Base-by-base conservation (phyloP, 2,888 invertebrate species). In the Lepidochitona cinerea region DNA sequence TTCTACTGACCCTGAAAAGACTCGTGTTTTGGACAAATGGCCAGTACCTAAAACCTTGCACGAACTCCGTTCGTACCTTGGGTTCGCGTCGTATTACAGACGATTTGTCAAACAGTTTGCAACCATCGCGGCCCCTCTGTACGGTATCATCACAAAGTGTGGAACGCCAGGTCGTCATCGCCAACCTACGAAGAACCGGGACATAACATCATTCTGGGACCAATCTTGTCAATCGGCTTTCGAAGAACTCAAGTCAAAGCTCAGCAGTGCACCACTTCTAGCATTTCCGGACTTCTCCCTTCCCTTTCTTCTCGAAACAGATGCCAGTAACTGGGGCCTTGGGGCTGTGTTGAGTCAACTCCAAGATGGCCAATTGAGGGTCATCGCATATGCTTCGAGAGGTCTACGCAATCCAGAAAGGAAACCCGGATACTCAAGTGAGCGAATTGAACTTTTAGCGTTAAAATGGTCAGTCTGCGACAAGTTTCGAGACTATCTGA, bases 391-490 rank as follows among this genome's bases (percentile, higher is more conserved):
- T 67, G 75, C 73, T 9, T 73, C 72, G 49, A 37, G 76, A 18
- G 36, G 37, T 5, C 53, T 79, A 41, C 37, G 74, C n/a, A 49
- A 52, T 1, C 41, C 71, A 23, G 79, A 79, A 32, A 12, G 64
- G 35, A 71, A 74, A 18, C 65, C 67, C 33, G 35, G 35, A 32
- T 69, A 75, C 26, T 79, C 77, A 65, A 76, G 75, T 33, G 73
- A 70, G 64, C 76, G 75, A 64, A 18, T 79, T 29, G 78, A 80
- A 66, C 69, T 75, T 23, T 69, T 78, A n/a, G 79, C 69, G 4
- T 64, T 77, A 6, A 80, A 80, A 65, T 79, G 79, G 78, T 74
- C 79, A 6, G 70, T 78, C 23, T 68, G 71, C 26, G 73, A 78
- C 12, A 76, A 78, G 41, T 78, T 76, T 32, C 32, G 68, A 29